These are phyloP conservation scores for Holcopasites calliopsidis DNA, from an alignment of 1,140 invertebrate species.

Conservation along the genomic window DNA sequence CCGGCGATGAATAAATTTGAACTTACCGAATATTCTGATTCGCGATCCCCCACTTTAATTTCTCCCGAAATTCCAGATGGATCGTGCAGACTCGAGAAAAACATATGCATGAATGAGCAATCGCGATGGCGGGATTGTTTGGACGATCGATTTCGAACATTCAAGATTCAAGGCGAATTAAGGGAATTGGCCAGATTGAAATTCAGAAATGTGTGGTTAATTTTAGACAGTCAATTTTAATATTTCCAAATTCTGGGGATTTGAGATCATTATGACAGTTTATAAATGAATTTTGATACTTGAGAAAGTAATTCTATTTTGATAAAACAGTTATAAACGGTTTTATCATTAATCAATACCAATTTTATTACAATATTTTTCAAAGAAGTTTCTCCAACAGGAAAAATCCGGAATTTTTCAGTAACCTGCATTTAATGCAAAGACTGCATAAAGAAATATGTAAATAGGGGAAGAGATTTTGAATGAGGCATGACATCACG, in stretches of 20 bases:
- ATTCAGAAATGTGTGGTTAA: not conserved
- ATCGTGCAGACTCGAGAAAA: not conserved
- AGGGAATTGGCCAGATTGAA: not conserved
- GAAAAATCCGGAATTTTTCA: too few relatives aligned
- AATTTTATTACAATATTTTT: too few relatives aligned
- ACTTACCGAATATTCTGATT: slow-evolving; percentile 14
- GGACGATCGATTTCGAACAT: not conserved
- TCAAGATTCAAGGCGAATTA: not conserved
- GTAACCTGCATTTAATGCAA: slow-evolving; percentile 8
- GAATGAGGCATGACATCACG: slow-evolving; percentile 20
- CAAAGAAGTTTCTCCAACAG: too few relatives aligned
- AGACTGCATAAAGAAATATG: slow-evolving; percentile 24
- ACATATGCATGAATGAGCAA: not conserved
- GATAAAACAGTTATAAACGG: too few relatives aligned
- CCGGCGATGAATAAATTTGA: slow-evolving; percentile 33
- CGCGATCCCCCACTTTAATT: not conserved
- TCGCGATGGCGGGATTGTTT: not conserved
- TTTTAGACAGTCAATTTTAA: not conserved
- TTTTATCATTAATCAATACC: too few relatives aligned
- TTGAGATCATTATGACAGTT: too few relatives aligned
- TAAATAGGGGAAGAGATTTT: slow-evolving; percentile 27
- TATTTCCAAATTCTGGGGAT: too few relatives aligned
- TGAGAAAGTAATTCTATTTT: too few relatives aligned
- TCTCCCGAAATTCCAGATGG: not conserved
- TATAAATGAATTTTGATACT: too few relatives aligned